A percentile compares a stretch with the other conserved stretches of the same genome.
phyloP scores from a whole-genome alignment of 2,113 vertebrate species.

The Candoia aspera region DNA sequence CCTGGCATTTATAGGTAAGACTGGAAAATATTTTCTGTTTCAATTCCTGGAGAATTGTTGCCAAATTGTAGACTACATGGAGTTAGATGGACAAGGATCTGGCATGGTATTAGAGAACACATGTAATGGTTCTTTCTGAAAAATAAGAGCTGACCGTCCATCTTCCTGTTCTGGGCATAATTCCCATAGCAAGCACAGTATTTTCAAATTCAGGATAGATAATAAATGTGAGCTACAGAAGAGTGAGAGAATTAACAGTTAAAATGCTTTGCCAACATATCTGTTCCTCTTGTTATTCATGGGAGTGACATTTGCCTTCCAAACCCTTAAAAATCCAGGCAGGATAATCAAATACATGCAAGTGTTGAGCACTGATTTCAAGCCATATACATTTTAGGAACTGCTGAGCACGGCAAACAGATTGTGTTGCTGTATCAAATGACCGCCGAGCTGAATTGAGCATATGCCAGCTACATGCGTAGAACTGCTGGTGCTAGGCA shows the following conservation, averaged over 20 bases:
- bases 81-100: neutral
- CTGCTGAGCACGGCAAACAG: neutral
- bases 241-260: neutral
- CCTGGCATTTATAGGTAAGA: neutral
- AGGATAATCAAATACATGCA: neutral
- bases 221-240: neutral
- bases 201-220: neutral
- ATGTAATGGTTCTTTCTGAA: neutral
- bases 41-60: neutral
- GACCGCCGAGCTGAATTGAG: neutral
- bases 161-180: neutral
- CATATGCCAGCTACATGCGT: neutral
- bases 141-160: neutral
- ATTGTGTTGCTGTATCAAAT: neutral
- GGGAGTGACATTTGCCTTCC: neutral
- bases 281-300: neutral
- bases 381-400: neutral
- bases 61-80: neutral
- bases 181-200: neutral
- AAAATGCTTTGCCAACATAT: neutral
- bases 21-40: neutral
- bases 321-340: neutral
- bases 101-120: neutral
- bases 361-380: neutral
- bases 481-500: neutral